Evolutionary conservation across 37 sponge, comb jelly and placozoan genomes (phyloP).

Genomic region (Bolinopsis microptera): DNA sequence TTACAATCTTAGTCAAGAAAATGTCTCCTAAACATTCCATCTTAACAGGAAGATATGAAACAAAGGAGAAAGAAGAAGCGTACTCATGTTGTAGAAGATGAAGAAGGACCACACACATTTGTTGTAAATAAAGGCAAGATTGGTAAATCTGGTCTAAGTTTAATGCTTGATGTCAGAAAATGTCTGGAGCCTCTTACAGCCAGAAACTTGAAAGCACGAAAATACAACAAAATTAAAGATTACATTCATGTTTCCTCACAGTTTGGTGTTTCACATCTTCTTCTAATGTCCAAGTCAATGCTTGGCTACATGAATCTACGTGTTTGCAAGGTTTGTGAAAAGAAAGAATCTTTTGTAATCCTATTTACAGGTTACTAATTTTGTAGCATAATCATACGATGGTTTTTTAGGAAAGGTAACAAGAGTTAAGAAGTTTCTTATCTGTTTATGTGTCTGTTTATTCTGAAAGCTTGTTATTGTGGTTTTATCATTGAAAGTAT

Average conservation of each 20-base stretch:
- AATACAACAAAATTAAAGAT: constrained; percentile 57
- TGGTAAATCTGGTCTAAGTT: constrained; percentile 12
- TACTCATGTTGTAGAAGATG: constrained; percentile 18
- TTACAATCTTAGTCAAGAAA: no score
- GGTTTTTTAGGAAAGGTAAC: no score
- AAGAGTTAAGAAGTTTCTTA: no score
- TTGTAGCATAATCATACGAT: no score
- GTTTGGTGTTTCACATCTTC: constrained; percentile 55
- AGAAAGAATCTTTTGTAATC: no score
- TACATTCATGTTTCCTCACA: constrained; percentile 60
- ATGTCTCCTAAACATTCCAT: no score
- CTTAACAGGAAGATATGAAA: constrained; percentile 54
- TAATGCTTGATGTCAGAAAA: constrained; percentile 41
- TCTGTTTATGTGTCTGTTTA: no score
- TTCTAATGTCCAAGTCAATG: constrained; percentile 34
- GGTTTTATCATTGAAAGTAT: no score
- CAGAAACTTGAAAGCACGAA: constrained; percentile 20
- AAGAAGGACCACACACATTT: constrained; percentile 59
- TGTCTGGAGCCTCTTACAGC: constrained; percentile 57
- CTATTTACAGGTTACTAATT: no score
- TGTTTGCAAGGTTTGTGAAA: constrained; percentile 56
- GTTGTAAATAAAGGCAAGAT: constrained; percentile 43
- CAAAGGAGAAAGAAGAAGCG: constrained; percentile 56
- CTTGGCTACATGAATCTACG: constrained; percentile 47
- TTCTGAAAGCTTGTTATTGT: no score